Evolutionary conservation across 2,888 invertebrate genomes (phyloP), one percentile per base, ranked within the genome.

Genomic region (Labia minor): DNA sequence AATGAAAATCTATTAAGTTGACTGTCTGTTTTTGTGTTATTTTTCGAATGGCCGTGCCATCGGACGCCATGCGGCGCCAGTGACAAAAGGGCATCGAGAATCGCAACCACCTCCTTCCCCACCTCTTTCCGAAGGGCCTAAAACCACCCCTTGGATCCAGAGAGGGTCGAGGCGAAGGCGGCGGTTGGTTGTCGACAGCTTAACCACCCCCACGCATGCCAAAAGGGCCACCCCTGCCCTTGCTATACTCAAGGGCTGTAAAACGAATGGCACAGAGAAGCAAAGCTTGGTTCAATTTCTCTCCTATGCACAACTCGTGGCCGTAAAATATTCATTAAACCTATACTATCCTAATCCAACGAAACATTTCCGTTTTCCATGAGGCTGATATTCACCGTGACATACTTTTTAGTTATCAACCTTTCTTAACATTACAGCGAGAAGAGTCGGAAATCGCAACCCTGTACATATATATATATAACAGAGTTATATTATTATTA

Each of bases 1-100:
- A 49, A 49, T 49, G 49, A 49, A 49, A 49, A 49, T 49, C 49
- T 49, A 49, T 49, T 49, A 49, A 49, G 49, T 49, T 4, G 3
- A 26, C 49, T 49, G 49, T 49, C 49, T 49, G 49, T 49, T 49
- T 49, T 49, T 16, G n/a, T 49, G 49, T 49, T 49, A n/a, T 49
- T 16, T 16, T 49, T 16, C 2, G 49, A 49, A 49, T 49, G 16
- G 49, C 49, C 49, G 49, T 49, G 49, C 49, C 49, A 49, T 49
- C 49, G 49, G 49, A 49, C 49, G 49, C 49, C 16, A 49, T 49
- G n/a, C 49, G 49, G n/a, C 49, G n/a, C 49, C 14, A 49, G 49
- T 49, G 49, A 49, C 49, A 49, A 49, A 49, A 49, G 49, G 49
- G 49, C 49, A 49, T 49, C 49, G 16, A n/a, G n/a, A 49, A 49